phyloP scores from a whole-genome alignment of 2,113 vertebrate genomes.

The Centropristis striata region DNA sequence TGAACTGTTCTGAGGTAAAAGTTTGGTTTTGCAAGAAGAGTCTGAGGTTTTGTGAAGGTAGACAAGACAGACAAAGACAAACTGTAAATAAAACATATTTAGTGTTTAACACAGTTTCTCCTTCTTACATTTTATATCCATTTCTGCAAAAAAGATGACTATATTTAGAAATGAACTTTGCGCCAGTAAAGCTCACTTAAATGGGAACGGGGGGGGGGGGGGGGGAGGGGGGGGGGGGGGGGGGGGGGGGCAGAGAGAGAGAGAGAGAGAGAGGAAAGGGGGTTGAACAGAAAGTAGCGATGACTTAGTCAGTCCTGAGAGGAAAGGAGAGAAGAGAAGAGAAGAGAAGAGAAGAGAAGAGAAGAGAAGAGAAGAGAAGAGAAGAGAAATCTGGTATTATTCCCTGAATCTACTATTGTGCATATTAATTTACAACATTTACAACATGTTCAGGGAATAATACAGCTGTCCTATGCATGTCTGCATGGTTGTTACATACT shows the following conservation, averaged over 20 bases:
- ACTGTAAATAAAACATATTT: background rate
- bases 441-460: background rate
- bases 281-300: background rate
- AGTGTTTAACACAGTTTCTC: background rate
- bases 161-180: constrained; percentile 5
- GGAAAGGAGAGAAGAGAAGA: background rate
- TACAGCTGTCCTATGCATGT: too few relatives aligned
- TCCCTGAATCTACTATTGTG: background rate
- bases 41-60: too few relatives aligned
- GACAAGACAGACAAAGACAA: too few relatives aligned
- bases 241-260: background rate
- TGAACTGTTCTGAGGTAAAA: too few relatives aligned
- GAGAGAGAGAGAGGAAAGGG: background rate
- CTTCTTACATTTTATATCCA: too few relatives aligned
- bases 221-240: background rate
- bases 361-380: constrained; percentile 2
- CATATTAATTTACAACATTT: background rate
- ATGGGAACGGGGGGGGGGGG: background rate
- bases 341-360: background rate
- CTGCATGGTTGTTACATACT: background rate
- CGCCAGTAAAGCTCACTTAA: background rate
- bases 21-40: too few relatives aligned
- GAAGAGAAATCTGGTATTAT: constrained; percentile 31
- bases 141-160: background rate
- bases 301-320: background rate